Base-by-base conservation (phyloP, 2,113 vertebrate species). In the Sterna hirundo region DNA sequence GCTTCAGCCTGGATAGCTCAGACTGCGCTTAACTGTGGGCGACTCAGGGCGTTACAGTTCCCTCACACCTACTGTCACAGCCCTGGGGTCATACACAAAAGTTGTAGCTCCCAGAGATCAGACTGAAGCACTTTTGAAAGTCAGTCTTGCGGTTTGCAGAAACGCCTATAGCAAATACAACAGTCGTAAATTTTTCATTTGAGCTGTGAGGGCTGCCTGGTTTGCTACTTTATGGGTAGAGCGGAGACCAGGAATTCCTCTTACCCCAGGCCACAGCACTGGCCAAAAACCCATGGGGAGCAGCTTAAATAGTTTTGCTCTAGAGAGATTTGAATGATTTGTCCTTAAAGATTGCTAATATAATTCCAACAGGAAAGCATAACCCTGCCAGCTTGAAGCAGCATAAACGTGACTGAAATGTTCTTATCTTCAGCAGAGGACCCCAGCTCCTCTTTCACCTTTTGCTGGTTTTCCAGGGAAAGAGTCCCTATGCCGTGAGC, bases 41-140 rank as follows among this genome's bases (percentile, higher is more conserved):
- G 4, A 79, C 57, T 89, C 22, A 2, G 40, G 78, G 36, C 79
- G 57, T 55, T 79, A 80, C 44, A 90, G 85, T 80, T 92, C 79
- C 52, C 54, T 92, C 60, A 66, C 62, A 83, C 62, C 79, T 82
- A 55, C 82, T 88, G 62, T 86, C 79, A 79, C 79, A 79, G 75
- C 52, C 38, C 47, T 5, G 15, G 74, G 42, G 38, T 82, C 3
- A 2, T 82, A 93, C 62, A 89, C 70, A 87, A 64, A 93, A 93
- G 83, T 74, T 77, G 58, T 40, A 86, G 91, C 58, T 93, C 79
- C 86, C 83, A 91, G 86, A 77, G 77, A 91, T 86, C 86, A 80
- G 69, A 74, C 68, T 94, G 94, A 95, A 94, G 71, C 15, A 26
- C 76, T 94, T 92, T 82, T 90, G 75, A 95, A 94, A 93, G 79